Evolutionary conservation across 2,888 invertebrate species (phyloP), one percentile per base, ranked within the genome.

Genomic region (Tillus elongatus): DNA sequence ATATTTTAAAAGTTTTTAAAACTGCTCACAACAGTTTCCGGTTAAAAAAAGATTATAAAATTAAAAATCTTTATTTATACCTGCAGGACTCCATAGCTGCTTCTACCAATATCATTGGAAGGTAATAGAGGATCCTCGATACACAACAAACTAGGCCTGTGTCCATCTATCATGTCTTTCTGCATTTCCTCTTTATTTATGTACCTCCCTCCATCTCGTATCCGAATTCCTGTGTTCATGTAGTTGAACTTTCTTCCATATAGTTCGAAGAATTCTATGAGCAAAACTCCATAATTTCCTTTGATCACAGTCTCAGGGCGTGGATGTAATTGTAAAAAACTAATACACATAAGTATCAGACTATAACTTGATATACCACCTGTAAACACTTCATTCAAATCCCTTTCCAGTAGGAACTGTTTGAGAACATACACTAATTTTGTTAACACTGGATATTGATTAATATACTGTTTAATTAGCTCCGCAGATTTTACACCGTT

Each of bases 301-400:
- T 43, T 46, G 1, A 69, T 61, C 27, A 75, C 74, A 35, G 81
- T 74, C 62, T 89, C 84, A 45, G 81, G 80, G 46, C 91, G 73
- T 41, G 89, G 90, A 71, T 95, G 93, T 60, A 91, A 71, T 73
- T 91, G 79, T 49, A 98, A 76, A 71, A 97, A 98, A 73, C 92
- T 93, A 68, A 97, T 91, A 64, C 92, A 90, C 87, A 99, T 91
- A 50, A 98, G 80, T 65, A 97, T 96, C 53, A 98, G 79, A 61
- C 95, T 92, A 73, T 99, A 98, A 43, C 96, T 97, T 52, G 95
- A 93, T 67, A 99, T 95, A 64, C 98, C 98, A 47, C 98, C 96
- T 46, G 95, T 96, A 72, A 96, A 99, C 58, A 98, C 97, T 75
- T 98, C 97, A 70, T 98, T 98, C 60, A 98, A 79, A 73, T 96